These are phyloP conservation scores for Apis cerana DNA, from an alignment of 1,140 invertebrate genomes.

Conservation along the genomic window DNA sequence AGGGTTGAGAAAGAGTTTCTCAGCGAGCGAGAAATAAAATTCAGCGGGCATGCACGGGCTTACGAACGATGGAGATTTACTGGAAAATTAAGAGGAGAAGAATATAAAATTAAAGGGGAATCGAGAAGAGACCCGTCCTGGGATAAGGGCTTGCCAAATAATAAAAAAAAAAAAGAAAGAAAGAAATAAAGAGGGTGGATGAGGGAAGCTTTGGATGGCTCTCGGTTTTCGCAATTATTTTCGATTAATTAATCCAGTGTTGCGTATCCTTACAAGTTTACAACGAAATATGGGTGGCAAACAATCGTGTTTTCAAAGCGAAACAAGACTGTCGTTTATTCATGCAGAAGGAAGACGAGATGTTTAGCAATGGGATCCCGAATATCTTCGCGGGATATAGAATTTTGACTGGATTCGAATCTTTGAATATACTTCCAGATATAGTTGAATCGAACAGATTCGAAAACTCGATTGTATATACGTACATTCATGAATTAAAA, in stretches of 20 bases:
- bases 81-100: conserved; percentile 4
- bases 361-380: too few relatives aligned
- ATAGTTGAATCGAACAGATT: too few relatives aligned
- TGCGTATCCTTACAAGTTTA: too few relatives aligned
- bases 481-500: too few relatives aligned
- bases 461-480: too few relatives aligned
- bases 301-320: too few relatives aligned
- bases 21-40: conserved; percentile 12
- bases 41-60: not conserved
- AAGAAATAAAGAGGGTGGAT: too few relatives aligned
- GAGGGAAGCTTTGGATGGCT: not conserved
- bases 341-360: too few relatives aligned
- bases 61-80: conserved; percentile 12
- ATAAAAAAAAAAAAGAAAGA: not conserved
- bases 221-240: conserved; percentile 5
- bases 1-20: not conserved
- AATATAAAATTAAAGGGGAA: conserved; percentile 10
- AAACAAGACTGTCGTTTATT: too few relatives aligned
- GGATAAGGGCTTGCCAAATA: not conserved
- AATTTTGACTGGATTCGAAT: too few relatives aligned
- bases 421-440: too few relatives aligned
- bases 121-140: not conserved
- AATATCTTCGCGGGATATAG: too few relatives aligned
- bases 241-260: not conserved
- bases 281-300: not conserved